phyloP scores from a whole-genome alignment of 1,140 invertebrate genomes.

The Bombus waltoni region DNA sequence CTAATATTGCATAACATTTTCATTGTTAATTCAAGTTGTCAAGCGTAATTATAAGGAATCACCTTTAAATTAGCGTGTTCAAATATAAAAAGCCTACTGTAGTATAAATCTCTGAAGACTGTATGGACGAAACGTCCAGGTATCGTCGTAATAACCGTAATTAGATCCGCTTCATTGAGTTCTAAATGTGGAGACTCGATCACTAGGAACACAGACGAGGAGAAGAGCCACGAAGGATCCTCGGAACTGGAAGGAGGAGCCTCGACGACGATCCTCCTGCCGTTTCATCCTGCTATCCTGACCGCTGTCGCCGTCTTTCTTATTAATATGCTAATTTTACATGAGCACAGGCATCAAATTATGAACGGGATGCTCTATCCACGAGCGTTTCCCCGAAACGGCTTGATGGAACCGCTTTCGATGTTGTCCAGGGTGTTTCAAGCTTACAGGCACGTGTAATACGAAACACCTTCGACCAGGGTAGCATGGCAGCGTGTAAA shows the following conservation, averaged over 20 bases:
- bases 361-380: slow-evolving; percentile 35
- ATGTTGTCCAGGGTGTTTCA: slow-evolving; percentile 56
- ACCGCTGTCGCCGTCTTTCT: slow-evolving; percentile 81
- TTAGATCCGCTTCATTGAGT: slow-evolving; percentile 82
- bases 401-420: slow-evolving; percentile 25
- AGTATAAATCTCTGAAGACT: neutral
- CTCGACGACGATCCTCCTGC: slow-evolving; percentile 69
- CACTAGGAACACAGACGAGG: slow-evolving; percentile 78
- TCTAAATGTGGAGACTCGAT: slow-evolving; percentile 82
- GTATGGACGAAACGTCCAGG: neutral
- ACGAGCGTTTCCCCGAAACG: slow-evolving; percentile 6
- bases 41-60: neutral
- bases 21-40: neutral
- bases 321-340: slow-evolving; percentile 83
- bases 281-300: slow-evolving; percentile 81
- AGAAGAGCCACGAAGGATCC: slow-evolving; percentile 75
- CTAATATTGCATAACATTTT: neutral
- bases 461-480: slow-evolving; percentile 80
- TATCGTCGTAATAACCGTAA: slow-evolving; percentile 69
- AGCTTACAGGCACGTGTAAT: slow-evolving; percentile 79
- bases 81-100: no score
- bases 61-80: accelerated
- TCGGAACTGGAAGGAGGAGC: slow-evolving; percentile 68
- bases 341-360: slow-evolving; percentile 55
- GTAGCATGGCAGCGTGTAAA: slow-evolving; percentile 64